phyloP scores from a whole-genome alignment of 1,140 invertebrate genomes.

The Rhizoglyphus robini region DNA sequence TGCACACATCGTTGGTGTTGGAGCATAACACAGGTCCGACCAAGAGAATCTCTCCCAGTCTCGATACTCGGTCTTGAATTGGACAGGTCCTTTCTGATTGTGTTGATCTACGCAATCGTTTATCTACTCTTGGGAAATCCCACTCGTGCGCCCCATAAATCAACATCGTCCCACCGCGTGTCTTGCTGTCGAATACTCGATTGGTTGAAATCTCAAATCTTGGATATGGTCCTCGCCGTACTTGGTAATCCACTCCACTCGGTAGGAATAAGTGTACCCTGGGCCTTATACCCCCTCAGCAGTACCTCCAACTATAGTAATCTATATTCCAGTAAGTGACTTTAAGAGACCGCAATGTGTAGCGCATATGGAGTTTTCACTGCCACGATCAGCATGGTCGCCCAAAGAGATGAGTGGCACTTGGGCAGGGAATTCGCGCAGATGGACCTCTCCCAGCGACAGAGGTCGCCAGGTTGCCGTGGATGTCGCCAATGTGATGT shows the following conservation, averaged over 20 bases:
- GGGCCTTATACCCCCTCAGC: slow-evolving; percentile 50
- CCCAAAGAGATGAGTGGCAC: too few species aligned
- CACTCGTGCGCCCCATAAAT: slow-evolving; percentile 55
- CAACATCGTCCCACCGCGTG: slow-evolving; percentile 49
- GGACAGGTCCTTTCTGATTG: too few species aligned
- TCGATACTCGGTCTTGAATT: too few species aligned
- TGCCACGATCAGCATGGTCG: slow-evolving; percentile 51
- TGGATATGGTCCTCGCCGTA: too few species aligned
- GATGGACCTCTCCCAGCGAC: slow-evolving; percentile 45
- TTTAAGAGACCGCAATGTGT: too few species aligned
- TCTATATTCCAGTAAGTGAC: slow-evolving; percentile 44
- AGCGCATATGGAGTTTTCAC: slow-evolving; percentile 42
- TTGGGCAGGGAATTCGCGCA: slow-evolving; percentile 45
- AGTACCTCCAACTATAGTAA: slow-evolving; percentile 47
- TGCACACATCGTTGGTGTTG: too few species aligned
- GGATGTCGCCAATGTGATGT: slow-evolving; percentile 39
- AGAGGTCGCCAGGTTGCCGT: too few species aligned
- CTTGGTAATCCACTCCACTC: too few species aligned
- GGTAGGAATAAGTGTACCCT: slow-evolving; percentile 55
- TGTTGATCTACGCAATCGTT: too few species aligned
- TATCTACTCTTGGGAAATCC: too few species aligned
- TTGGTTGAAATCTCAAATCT: slow-evolving; percentile 55
- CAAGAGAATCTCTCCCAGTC: too few species aligned
- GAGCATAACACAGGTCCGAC: too few species aligned
- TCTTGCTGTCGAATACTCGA: slow-evolving; percentile 54